Conservation (phyloP, 2,888 invertebrate species). For the Sthenelais limicola region DNA sequence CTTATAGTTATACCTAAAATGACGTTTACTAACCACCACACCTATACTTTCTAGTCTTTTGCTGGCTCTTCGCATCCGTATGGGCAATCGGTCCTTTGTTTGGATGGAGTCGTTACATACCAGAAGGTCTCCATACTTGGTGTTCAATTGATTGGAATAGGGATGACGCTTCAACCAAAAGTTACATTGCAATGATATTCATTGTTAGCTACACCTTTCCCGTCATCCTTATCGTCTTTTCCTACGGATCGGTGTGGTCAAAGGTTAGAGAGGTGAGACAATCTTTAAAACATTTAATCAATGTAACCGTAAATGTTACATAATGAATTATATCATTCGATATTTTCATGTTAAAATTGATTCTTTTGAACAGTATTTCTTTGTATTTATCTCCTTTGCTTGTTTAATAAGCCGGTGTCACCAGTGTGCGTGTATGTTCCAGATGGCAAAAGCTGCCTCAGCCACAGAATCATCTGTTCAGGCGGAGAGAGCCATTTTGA, state of each 20-base stretch:
- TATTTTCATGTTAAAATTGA: too few relatives aligned
- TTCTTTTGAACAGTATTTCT: too few relatives aligned
- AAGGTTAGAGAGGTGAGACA: constrained; percentile 36
- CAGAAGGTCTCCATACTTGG: constrained; percentile 38
- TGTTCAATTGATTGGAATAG: constrained; percentile 30
- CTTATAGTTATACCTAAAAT: not conserved
- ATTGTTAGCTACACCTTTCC: constrained; percentile 13
- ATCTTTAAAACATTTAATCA: too few relatives aligned
- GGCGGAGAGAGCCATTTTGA: constrained; percentile 12
- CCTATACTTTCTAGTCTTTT: constrained; percentile 7
- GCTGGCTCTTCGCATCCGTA: constrained; percentile 14
- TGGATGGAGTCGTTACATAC: constrained; percentile 30
- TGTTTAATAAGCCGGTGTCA: too few relatives aligned
- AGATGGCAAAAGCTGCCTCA: constrained; percentile 18
- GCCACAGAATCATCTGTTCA: constrained; percentile 14
- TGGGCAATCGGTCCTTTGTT: constrained; percentile 38
- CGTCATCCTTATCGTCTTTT: constrained; percentile 10
- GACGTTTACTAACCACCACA: not conserved
- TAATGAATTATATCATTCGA: too few relatives aligned
- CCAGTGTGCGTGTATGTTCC: too few relatives aligned
- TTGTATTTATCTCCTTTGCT: too few relatives aligned
- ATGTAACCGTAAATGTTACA: too few relatives aligned
- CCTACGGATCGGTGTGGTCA: constrained; percentile 10
- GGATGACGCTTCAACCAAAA: not conserved
- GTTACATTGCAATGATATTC: constrained; percentile 14